A percentile compares a stretch with the other conserved stretches of the same genome.
phyloP scores from a whole-genome alignment of 1,140 invertebrate genomes.

The Drosophila auraria region DNA sequence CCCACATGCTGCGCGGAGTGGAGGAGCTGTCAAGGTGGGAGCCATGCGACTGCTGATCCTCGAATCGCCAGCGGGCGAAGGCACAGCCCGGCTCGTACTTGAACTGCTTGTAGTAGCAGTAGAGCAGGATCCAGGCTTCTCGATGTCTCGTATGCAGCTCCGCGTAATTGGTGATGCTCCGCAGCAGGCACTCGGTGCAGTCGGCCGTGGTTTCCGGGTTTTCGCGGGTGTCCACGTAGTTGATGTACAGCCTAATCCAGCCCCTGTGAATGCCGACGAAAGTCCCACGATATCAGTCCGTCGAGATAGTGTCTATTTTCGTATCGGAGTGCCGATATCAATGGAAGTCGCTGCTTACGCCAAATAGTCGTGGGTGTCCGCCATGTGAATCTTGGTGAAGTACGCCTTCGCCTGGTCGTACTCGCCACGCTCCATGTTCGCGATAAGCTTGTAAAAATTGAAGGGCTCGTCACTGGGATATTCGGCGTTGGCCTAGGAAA shows the following conservation, averaged over 20 bases:
- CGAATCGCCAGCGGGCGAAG: constrained; percentile 58
- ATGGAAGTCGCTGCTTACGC: constrained; percentile 37
- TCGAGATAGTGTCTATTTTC: neutral
- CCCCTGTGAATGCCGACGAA: constrained; percentile 22
- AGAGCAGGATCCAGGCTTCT: constrained; percentile 66
- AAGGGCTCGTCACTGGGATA: constrained; percentile 15
- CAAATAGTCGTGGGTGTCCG: constrained; percentile 43
- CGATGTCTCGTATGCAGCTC: constrained; percentile 1
- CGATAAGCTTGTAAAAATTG: constrained; percentile 50
- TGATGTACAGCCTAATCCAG: constrained; percentile 62
- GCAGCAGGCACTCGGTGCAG: constrained; percentile 60
- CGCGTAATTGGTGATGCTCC: constrained; percentile 34
- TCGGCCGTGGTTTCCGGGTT: constrained; percentile 48
- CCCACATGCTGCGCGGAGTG: constrained; percentile 41
- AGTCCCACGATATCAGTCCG: neutral
- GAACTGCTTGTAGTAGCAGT: constrained; percentile 63
- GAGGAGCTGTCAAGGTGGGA: neutral
- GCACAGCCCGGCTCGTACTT: constrained; percentile 54
- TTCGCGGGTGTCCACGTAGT: constrained; percentile 42
- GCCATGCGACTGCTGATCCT: constrained; percentile 2
- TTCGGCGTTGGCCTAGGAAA: constrained; percentile 14
- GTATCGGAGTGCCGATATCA: constrained; percentile 7
- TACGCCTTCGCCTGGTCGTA: constrained; percentile 35
- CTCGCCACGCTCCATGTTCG: constrained; percentile 44
- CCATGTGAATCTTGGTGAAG: constrained; percentile 7